Conservation (phyloP, 2,797 vertebrate species). For the Gephyroberyx darwinii region DNA sequence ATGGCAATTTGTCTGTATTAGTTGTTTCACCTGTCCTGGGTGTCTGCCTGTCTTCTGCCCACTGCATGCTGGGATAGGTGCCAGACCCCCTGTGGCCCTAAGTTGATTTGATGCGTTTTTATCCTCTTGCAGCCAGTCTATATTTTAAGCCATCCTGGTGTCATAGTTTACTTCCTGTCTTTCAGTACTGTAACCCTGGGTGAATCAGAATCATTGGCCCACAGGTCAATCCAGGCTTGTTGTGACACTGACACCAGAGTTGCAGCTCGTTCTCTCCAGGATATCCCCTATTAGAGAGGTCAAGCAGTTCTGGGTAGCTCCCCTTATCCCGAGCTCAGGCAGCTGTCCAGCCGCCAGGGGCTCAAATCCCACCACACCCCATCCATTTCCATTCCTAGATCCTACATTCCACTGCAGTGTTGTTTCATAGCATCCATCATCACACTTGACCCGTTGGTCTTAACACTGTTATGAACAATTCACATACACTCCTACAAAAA, state of each 20-base stretch:
- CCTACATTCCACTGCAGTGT: conserved; percentile 65
- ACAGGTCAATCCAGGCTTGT: conserved; percentile 72
- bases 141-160: conserved; percentile 9
- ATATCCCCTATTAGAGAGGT: conserved; percentile 80
- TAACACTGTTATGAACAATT: conserved; percentile 36
- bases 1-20: not conserved
- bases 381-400: conserved; percentile 69
- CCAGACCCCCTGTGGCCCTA: no score
- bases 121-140: not conserved
- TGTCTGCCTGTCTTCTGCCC: no score
- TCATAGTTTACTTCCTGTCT: conserved; percentile 38
- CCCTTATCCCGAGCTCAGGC: conserved; percentile 76
- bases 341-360: conserved; percentile 76
- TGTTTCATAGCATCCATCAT: conserved; percentile 65
- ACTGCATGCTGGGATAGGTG: no score
- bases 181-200: conserved; percentile 46
- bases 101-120: not conserved
- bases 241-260: conserved; percentile 73
- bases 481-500: conserved; percentile 33
- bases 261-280: conserved; percentile 72
- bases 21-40: not conserved
- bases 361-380: conserved; percentile 72
- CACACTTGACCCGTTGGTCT: conserved; percentile 58
- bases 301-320: conserved; percentile 71
- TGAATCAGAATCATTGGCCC: conserved; percentile 43